Conservation (phyloP, 2,113 vertebrate genomes). For the Athene noctua region DNA sequence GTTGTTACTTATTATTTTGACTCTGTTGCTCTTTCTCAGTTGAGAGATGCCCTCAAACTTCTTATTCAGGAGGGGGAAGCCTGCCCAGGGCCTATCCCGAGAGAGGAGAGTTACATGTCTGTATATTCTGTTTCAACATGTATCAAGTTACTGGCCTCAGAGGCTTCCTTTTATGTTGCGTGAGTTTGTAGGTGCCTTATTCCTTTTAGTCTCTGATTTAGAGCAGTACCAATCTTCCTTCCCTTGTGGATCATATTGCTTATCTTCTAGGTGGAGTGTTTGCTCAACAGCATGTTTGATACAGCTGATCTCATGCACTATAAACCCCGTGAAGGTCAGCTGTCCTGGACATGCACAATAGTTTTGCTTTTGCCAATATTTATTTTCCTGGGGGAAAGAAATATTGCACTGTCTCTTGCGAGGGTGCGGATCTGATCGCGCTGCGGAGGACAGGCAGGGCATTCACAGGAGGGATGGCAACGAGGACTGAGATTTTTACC, state of each 20-base stretch:
- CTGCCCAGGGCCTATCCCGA: not conserved
- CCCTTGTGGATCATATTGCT: not conserved
- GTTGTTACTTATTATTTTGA: not conserved
- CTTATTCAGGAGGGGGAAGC: not conserved
- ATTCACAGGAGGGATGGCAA: accelerated
- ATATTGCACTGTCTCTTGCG: accelerated
- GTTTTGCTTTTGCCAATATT: not conserved
- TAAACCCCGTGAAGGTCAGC: not conserved
- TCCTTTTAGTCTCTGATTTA: not conserved
- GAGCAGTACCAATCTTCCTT: not conserved
- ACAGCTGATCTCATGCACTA: not conserved
- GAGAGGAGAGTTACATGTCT: not conserved
- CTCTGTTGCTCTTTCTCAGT: not conserved
- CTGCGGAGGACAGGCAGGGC: accelerated
- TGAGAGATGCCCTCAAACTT: not conserved
- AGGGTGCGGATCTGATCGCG: accelerated
- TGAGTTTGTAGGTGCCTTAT: not conserved
- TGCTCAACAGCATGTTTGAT: not conserved
- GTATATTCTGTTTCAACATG: not conserved
- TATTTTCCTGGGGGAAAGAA: not conserved
- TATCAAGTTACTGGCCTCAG: not conserved
- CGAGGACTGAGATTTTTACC: not conserved
- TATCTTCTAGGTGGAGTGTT: constrained; percentile 10
- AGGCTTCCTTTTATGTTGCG: not conserved
- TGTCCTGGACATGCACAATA: accelerated